A percentile compares a stretch with the other conserved stretches of the same genome.
phyloP scores from a whole-genome alignment of 2,888 invertebrate species.

The Drosophila fungiperda region DNA sequence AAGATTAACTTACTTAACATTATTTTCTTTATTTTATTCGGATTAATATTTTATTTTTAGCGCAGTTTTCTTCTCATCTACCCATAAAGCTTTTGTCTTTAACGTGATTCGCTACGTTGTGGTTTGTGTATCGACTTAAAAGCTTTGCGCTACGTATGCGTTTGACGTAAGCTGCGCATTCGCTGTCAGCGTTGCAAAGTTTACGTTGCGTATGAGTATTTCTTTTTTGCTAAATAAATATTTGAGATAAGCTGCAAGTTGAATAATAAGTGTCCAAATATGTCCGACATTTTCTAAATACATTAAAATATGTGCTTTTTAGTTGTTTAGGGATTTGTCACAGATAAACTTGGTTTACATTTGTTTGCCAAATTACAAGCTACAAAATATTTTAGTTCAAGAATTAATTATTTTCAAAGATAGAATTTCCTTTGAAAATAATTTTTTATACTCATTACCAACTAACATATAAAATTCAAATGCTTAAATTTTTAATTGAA shows the following conservation, averaged over 20 bases:
- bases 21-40: not conserved
- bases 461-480: not conserved
- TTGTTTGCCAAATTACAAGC: not conserved
- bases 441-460: not conserved
- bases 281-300: not conserved
- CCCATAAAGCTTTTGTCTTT: not conserved
- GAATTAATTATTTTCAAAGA: not conserved
- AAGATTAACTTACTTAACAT: not conserved
- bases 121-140: slow-evolving; percentile 55
- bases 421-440: not conserved
- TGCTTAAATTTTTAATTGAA: not conserved
- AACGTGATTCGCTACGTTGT: slow-evolving; percentile 19
- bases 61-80: not conserved
- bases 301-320: not conserved
- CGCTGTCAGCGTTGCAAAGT: not conserved
- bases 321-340: not conserved
- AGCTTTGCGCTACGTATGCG: slow-evolving; percentile 19
- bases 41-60: not conserved
- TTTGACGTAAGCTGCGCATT: slow-evolving; percentile 38
- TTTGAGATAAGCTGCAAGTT: slow-evolving; percentile 31
- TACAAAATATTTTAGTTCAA: not conserved
- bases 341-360: not conserved
- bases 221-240: slow-evolving; percentile 15
- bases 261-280: slow-evolving; percentile 24
- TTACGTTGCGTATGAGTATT: slow-evolving; percentile 67